Conservation (phyloP, 2,113 vertebrate genomes). For the Notiomystis cincta region DNA sequence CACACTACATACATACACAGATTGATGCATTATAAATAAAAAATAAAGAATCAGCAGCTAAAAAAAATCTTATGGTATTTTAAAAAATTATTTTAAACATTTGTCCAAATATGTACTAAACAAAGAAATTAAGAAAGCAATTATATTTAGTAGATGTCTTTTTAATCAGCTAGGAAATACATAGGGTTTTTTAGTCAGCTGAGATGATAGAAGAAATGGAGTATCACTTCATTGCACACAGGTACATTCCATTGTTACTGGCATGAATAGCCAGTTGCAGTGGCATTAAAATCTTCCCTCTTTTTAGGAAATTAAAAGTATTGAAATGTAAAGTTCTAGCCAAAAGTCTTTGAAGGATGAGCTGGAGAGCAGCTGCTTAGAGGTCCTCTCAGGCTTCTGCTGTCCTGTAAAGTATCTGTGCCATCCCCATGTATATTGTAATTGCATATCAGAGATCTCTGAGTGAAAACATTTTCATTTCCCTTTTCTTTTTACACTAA, state of each 20-base stretch:
- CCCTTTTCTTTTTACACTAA: not conserved
- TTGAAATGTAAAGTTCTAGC: not conserved
- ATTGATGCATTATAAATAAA: not conserved
- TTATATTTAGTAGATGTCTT: not conserved
- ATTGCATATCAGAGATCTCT: not conserved
- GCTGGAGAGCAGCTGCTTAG: not conserved
- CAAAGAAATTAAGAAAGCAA: not conserved
- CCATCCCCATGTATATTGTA: not conserved
- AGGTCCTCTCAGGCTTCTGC: not conserved
- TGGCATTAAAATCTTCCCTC: not conserved
- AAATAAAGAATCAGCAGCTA: not conserved
- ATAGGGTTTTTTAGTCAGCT: not conserved
- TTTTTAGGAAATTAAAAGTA: not conserved
- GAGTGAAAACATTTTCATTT: not conserved
- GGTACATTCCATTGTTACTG: not conserved
- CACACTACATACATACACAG: not conserved
- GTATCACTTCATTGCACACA: not conserved
- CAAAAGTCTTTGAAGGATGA: not conserved
- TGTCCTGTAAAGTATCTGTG: not conserved
- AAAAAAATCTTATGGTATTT: not conserved
- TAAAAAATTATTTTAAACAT: not conserved
- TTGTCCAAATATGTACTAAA: not conserved
- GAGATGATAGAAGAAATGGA: not conserved
- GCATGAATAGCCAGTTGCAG: not conserved
- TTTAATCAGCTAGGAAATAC: not conserved